phyloP scores from a whole-genome alignment of 2,888 invertebrate genomes.

The Brachyptera putata region DNA sequence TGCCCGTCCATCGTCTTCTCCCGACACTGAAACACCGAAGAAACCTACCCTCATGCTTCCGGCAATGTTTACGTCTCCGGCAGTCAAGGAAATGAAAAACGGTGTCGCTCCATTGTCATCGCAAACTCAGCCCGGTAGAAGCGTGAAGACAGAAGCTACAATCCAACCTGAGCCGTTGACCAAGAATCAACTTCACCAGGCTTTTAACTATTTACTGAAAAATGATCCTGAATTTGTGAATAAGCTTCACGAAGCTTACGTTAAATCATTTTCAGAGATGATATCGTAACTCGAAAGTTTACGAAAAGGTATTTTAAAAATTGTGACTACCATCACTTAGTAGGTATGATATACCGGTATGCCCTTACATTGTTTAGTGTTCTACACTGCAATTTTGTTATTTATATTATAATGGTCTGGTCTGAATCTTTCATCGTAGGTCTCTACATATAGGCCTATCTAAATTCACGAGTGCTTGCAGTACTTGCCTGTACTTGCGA shows the following conservation, averaged over 20 bases:
- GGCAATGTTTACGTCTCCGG: constrained; percentile 72
- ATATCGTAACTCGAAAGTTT: neutral
- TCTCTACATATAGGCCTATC: no score
- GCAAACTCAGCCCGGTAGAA: no score
- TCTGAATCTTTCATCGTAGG: no score
- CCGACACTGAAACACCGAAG: constrained; percentile 33
- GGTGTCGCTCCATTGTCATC: constrained; percentile 7
- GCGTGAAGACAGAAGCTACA: no score
- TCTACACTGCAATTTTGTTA: no score
- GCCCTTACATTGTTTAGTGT: no score
- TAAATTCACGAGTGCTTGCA: no score
- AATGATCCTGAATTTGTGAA: constrained; percentile 84
- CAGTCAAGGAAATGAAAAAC: constrained; percentile 42
- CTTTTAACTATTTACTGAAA: constrained; percentile 79
- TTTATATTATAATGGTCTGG: no score
- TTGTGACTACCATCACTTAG: no score
- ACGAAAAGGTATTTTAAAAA: no score
- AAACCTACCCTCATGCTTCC: constrained; percentile 77
- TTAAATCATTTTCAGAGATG: constrained; percentile 65
- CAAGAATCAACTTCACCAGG: constrained; percentile 83
- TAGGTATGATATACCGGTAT: no score
- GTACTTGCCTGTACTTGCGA: no score
- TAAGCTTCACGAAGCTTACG: constrained; percentile 88
- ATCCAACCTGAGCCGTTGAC: constrained; percentile 67
- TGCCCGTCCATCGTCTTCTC: neutral